Base-by-base conservation (phyloP, 2,797 vertebrate species). In the Myiotriccus ornatus region DNA sequence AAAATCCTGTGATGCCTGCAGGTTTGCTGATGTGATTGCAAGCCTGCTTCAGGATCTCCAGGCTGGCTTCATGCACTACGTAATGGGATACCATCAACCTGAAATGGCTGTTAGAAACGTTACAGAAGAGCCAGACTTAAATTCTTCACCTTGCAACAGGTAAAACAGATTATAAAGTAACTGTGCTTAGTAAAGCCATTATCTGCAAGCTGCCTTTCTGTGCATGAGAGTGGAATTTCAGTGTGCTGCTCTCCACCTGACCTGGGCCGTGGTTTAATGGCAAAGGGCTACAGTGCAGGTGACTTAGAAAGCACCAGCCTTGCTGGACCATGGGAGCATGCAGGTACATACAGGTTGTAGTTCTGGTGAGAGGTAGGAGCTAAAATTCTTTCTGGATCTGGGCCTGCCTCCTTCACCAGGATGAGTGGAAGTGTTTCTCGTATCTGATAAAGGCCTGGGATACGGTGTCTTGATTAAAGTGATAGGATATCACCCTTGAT, bases 401-500 rank as follows among this genome's bases (percentile, higher is more conserved):
- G 43, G n/a, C 21, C 27, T 81, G 7, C 14, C 14, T 83, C 56
- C 60, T 89, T 68, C 64, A 13, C 32, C 41, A 46, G 32, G 41
- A 35, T n/a, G 32, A 39, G 22, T 35, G 43, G 34, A 75, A 43
- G 27, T 28, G 5, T 85, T 87, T 92, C 56, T 63, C 17, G 6
- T 44, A 43, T 62, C 56, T 77, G 73, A 86, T 76, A 84, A 79
- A 49, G 32, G 79, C 74, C 37, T 60, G 23, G 5, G 18, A 53
- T 91, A 80, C 24, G 35, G 59, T 90, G 84, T 73, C 71, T 78
- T 78, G 34, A 53, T 84, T 76, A 35, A 84, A 86, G 23, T 9
- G 64, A 28, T 52, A 47, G n/a, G 49, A 55, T 65, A 84, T 73
- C 53, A 46, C 16, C 46, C 43, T 62, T 1, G 2, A 12, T 82